These are phyloP conservation scores for Probaryconus sp. DNA, from an alignment of 1,140 invertebrate genomes.

Conservation along the genomic window DNA sequence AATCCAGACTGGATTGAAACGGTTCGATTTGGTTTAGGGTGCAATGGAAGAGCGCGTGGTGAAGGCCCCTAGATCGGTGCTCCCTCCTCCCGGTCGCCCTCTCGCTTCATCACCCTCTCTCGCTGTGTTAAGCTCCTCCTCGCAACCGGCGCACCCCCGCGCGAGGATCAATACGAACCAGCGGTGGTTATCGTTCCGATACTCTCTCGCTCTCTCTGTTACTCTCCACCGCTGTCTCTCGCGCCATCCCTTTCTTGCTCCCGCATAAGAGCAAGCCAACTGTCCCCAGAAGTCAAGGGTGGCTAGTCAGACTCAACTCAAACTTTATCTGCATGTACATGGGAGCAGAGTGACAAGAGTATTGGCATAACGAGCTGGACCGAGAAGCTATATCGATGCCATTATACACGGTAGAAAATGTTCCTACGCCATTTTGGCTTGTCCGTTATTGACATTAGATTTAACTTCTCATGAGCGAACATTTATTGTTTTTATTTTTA, in stretches of 20 bases:
- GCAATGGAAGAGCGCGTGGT: conserved; percentile 23
- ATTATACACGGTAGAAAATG: conserved; percentile 24
- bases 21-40: conserved; percentile 57
- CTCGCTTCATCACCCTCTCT: conserved; percentile 45
- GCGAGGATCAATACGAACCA: conserved; percentile 55
- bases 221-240: not conserved
- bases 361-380: conserved; percentile 49
- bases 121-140: conserved; percentile 53
- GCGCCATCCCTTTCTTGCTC: not conserved
- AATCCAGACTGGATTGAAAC: conserved; percentile 46
- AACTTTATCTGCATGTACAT: conserved; percentile 41
- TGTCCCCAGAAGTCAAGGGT: conserved; percentile 42
- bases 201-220: conserved; percentile 51
- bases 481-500: conserved; percentile 16
- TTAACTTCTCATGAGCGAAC: conserved; percentile 20
- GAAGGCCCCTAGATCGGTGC: conserved; percentile 30
- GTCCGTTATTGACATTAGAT: conserved; percentile 34
- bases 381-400: conserved; percentile 21
- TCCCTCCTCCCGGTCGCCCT: conserved; percentile 29
- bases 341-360: conserved; percentile 44
- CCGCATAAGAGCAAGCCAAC: not conserved
- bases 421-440: conserved; percentile 22
- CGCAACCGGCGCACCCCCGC: conserved; percentile 48
- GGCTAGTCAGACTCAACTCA: conserved; percentile 36
- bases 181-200: conserved; percentile 48